Evolutionary conservation across 1,140 invertebrate species (phyloP), one percentile per base, ranked within the genome.

Genomic region (Formica exsecta): DNA sequence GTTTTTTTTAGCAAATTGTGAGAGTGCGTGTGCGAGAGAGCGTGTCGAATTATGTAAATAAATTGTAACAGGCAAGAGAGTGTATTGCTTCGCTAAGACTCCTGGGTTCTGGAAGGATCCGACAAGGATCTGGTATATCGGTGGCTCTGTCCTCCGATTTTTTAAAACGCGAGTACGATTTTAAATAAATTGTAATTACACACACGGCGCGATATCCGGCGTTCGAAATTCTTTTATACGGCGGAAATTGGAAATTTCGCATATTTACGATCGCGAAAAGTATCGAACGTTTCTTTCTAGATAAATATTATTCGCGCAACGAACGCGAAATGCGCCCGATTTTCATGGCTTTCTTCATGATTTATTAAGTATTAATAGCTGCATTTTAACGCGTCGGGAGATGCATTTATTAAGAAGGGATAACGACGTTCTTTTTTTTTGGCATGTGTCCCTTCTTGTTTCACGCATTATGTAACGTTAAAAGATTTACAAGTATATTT

Each of bases 131-230:
- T 86, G 74, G 36, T 36, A 61, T 44, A 66, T 11, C 16, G 48
- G 73, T 74, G 36, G 54, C 51, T 73, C 51, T 51, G 36, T 54
- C 38, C 61, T 19, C 62, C 29, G 13, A 32, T n/a, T 80, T 77
- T 73, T 25, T 73, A 1, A 51, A 88, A 84, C 54, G 36, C 41
- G 62, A 86, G 32, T 70, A 51, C 29, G 36, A 9, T 29, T 79
- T 77, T 65, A 44, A 54, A 81, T 92, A 90, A 90, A 87, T 54
- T 93, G 91, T 92, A 92, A 91, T 91, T 92, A 92, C 59, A 80
- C 79, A 48, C 11, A 73, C 36, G 74, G 64, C 68, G 66, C 79
- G 57, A 76, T 36, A 64, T 16, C 22, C 41, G 54, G 5, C 57
- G 29, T 80, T 59, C 73, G 70, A 41, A 51, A 70, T 9, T 13